Percentiles rank a stretch among this genome's conserved stretches.
Evolutionary conservation across 2,888 invertebrate species (phyloP).

Genomic region (Xylota segnis): DNA sequence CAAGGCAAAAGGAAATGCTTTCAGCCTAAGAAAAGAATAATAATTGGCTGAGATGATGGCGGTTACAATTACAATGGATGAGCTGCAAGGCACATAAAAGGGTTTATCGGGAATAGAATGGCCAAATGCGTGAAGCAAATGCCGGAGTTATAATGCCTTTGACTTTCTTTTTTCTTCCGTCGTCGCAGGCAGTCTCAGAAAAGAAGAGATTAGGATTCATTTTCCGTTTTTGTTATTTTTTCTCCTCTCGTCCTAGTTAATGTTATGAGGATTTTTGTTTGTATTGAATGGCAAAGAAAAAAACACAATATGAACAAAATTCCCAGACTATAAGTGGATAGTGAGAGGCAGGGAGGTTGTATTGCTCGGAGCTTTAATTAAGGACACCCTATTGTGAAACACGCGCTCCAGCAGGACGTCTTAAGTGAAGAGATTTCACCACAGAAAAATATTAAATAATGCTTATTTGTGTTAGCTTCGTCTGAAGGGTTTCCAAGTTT

Average conservation of each 20-base stretch:
- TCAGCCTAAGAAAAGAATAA: conserved; percentile 18
- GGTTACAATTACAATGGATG: conserved; percentile 44
- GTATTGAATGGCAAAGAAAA: conserved; percentile 23
- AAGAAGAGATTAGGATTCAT: conserved; percentile 38
- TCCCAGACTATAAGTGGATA: not conserved
- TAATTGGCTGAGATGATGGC: conserved; percentile 38
- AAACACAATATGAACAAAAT: conserved; percentile 13
- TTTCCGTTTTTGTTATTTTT: conserved; percentile 14
- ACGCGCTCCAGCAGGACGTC: not conserved
- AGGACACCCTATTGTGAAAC: not conserved
- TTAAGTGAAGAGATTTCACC: not conserved
- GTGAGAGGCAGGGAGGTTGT: not conserved
- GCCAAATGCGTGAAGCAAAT: conserved; percentile 34
- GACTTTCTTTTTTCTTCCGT: conserved; percentile 28
- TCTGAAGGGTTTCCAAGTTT: not conserved
- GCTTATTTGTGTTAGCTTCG: not conserved
- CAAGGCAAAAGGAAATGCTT: not conserved
- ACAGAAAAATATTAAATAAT: not conserved
- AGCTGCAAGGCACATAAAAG: conserved; percentile 56
- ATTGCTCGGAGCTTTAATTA: conserved; percentile 5
- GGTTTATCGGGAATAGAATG: conserved; percentile 43
- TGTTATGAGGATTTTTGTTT: conserved; percentile 6
- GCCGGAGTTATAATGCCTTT: conserved; percentile 39
- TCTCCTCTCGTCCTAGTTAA: conserved; percentile 10
- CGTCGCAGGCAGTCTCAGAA: not conserved